These are phyloP conservation scores for Monopterus albus DNA, from an alignment of 2,113 vertebrate species.

Conservation along the genomic window DNA sequence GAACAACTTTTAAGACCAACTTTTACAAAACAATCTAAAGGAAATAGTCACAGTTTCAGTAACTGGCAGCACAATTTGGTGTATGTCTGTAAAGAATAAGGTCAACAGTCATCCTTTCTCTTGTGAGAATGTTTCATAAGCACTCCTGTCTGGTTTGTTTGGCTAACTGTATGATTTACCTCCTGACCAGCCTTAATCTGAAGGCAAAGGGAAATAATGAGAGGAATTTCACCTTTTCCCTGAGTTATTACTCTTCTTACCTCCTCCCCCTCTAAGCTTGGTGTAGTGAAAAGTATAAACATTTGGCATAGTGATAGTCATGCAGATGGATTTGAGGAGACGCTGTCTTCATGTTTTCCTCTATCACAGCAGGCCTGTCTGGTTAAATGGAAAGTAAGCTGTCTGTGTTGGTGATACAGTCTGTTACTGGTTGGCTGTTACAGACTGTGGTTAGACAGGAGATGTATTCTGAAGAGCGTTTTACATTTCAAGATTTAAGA, in stretches of 20 bases:
- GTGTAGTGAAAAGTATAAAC: slow-evolving; percentile 36
- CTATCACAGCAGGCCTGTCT: slow-evolving; percentile 33
- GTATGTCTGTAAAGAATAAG: background rate
- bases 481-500: too few species aligned
- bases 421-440: slow-evolving; percentile 26
- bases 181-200: too few species aligned
- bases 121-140: slow-evolving; percentile 28
- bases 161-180: too few species aligned
- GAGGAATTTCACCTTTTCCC: background rate
- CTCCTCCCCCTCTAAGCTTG: background rate
- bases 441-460: slow-evolving; percentile 31
- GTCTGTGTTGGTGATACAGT: slow-evolving; percentile 30
- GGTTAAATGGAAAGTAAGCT: slow-evolving; percentile 40
- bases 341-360: slow-evolving; percentile 15
- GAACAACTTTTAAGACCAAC: too few species aligned
- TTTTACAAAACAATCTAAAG: too few species aligned
- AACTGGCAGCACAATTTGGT: background rate
- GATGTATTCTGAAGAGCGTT: slow-evolving; percentile 18
- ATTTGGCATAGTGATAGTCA: slow-evolving; percentile 63
- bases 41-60: too few species aligned
- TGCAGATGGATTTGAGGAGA: slow-evolving; percentile 56
- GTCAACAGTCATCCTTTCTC: background rate
- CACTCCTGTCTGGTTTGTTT: background rate
- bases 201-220: background rate
- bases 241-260: background rate